These are phyloP conservation scores for Ahaetulla prasina DNA, from an alignment of 2,113 vertebrate genomes.

Conservation along the genomic window DNA sequence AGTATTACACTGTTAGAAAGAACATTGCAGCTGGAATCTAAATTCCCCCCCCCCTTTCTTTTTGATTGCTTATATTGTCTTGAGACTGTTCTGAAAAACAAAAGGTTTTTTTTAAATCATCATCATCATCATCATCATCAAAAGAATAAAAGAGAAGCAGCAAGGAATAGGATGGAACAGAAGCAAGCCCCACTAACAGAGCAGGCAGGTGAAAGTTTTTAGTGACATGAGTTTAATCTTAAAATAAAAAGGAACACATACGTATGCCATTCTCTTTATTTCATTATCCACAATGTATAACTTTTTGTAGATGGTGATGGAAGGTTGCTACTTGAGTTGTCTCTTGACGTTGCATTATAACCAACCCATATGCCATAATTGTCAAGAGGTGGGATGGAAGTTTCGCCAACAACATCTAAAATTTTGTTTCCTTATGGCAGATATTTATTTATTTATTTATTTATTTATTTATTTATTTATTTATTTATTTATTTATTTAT, in stretches of 20 bases:
- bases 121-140: no score
- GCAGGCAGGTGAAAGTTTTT: constrained; percentile 75
- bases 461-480: no score
- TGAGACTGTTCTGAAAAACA: constrained; percentile 73
- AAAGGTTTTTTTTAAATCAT: constrained; percentile 67
- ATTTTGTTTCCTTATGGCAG: no score
- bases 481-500: no score
- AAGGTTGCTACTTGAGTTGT: neutral
- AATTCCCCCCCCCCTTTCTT: constrained; percentile 63
- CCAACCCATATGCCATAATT: neutral
- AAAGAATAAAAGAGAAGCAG: neutral
- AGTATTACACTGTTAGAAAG: constrained; percentile 69
- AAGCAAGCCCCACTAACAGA: constrained; percentile 78
- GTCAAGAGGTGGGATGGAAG: neutral
- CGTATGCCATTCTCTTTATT: constrained; percentile 49
- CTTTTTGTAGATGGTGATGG: neutral
- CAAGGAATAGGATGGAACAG: constrained; percentile 73
- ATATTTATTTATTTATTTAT: no score
- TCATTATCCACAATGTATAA: neutral
- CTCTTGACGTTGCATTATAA: neutral
- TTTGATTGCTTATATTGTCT: constrained; percentile 73
- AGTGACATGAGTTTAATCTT: constrained; percentile 70
- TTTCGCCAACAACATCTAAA: neutral
- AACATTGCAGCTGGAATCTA: constrained; percentile 63
- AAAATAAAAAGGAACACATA: constrained; percentile 71